Percentiles rank a stretch among this genome's conserved stretches.
These are phyloP conservation scores for Archaeoteleia sp. DNA, from an alignment of 2,888 invertebrate genomes.

Conservation along the genomic window DNA sequence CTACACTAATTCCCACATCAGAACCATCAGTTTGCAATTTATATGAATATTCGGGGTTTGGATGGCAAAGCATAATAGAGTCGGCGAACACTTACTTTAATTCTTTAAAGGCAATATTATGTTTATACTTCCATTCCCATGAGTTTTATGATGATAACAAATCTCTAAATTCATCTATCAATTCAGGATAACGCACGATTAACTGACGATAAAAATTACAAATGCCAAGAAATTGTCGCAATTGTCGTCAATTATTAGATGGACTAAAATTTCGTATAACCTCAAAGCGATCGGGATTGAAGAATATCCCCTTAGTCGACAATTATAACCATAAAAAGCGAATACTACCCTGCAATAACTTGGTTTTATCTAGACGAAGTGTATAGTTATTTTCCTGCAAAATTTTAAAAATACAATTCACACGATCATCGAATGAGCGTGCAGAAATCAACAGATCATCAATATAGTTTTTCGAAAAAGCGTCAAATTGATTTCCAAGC, in stretches of 20 bases:
- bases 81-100: slow-evolving; percentile 37
- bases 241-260: slow-evolving; percentile 1
- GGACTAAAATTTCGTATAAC: background rate
- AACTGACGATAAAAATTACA: slow-evolving; percentile 5
- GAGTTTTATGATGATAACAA: slow-evolving; percentile 20
- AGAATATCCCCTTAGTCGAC: background rate
- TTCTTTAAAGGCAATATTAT: slow-evolving; percentile 32
- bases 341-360: too few relatives aligned
- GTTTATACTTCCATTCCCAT: slow-evolving; percentile 42
- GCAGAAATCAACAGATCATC: background rate
- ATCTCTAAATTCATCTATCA: slow-evolving; percentile 30
- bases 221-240: slow-evolving; percentile 2
- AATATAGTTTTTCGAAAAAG: background rate
- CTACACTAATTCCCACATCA: slow-evolving; percentile 32
- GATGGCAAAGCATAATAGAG: slow-evolving; percentile 26
- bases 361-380: too few relatives aligned
- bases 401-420: background rate
- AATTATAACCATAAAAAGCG: too few relatives aligned
- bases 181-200: slow-evolving; percentile 5
- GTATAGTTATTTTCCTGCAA: background rate
- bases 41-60: slow-evolving; percentile 15
- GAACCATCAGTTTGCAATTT: slow-evolving; percentile 40
- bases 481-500: slow-evolving; percentile 3
- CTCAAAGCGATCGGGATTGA: too few relatives aligned
- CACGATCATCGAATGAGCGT: background rate